Base-by-base conservation (phyloP, 2,797 vertebrate species). In the Sebastes reedi region DNA sequence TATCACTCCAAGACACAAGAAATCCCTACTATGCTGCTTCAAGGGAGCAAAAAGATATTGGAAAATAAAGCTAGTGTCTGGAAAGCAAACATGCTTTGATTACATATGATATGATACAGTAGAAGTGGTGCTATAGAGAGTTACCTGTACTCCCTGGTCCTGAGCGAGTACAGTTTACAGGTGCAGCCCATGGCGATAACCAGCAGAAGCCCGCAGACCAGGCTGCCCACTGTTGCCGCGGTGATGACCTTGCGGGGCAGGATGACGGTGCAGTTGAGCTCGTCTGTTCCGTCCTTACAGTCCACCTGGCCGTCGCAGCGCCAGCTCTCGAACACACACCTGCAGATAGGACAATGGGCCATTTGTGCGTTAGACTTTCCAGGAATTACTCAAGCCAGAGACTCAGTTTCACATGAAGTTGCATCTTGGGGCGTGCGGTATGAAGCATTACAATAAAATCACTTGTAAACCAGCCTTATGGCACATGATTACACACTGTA, bases 251-350 rank as follows among this genome's bases (percentile, higher is more conserved):
- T 98, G 27, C 97, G 96, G 8, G 97, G 97, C 62, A 97, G 92
- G 60, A 94, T 94, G 52, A 96, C 95, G 2, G 97, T 92, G 87
- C 97, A 98, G 90, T 97, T 96, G 74, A 96, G 93, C 85, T 98
- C 97, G 32, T 98, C 97, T 0, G 96, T 97, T 24, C 95, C 95
- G 0, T 98, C 97, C 0, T 97, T 96, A 24, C 97, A 98, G 91
- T 98, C 97, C 5, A 96, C 94, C 92, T 98, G 97, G 13, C 97
- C 97, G 0, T 98, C 97, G 8, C 97, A 98, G 67, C 96, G 96
- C 97, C 97, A 98, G 8, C 96, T 97, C 94, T 98, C 97, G 34
- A 97, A 98, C 71, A 98, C 96, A 62, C 97, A 98, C 93, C 96
- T 92, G 88, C 56, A 69, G 52, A 16, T 1, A 2, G 52, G 13